Base-by-base conservation (phyloP, 2,113 vertebrate species). In the Semicossyphus pulcher region DNA sequence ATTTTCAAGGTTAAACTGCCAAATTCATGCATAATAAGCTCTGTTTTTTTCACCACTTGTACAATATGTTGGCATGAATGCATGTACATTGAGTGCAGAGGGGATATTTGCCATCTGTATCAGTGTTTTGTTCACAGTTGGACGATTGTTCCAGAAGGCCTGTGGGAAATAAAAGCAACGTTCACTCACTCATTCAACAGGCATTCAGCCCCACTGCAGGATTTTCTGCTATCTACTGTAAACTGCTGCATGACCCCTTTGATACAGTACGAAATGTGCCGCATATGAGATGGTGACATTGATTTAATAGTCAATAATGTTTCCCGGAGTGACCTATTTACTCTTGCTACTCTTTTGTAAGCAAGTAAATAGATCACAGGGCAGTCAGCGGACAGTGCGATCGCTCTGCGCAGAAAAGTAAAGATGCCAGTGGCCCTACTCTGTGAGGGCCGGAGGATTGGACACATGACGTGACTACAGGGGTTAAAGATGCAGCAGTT, bases 101-200 rank as follows among this genome's bases (percentile, higher is more conserved):
- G 52, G 61, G 53, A 64, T 74, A 56, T 81, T 73, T 89, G 74
- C 62, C 62, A 60, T 77, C 76, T 82, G 57, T 52, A 66, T 84
- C 75, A 21, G 57, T 80, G 81, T 86, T 89, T 90, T 84, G 88
- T 93, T 89, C 72, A 73, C 81, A 81, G 75, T 86, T 83, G 49
- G 78, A 83, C 83, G 89, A 87, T 76, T 90, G 80, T 92, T 94
- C 87, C 82, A 88, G 90, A 93, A 91, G 78, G 81, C 72, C 78
- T 76, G 72, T 56, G 81, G 81, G 79, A 87, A 74, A 91, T 84
- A 87, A 86, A 84, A 45, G 75, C 80, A 83, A 69, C 71, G 76
- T 76, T 76, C 76, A 83, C 68, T 59, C 44, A 44, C 62, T 79
- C 83, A 83, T 83, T 89, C 82, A 87, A 58, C 81, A 85, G 62